Percentiles rank a stretch among this genome's conserved stretches.
Evolutionary conservation across 1,140 invertebrate species (phyloP).

Genomic region (Lepidostoma basale): DNA sequence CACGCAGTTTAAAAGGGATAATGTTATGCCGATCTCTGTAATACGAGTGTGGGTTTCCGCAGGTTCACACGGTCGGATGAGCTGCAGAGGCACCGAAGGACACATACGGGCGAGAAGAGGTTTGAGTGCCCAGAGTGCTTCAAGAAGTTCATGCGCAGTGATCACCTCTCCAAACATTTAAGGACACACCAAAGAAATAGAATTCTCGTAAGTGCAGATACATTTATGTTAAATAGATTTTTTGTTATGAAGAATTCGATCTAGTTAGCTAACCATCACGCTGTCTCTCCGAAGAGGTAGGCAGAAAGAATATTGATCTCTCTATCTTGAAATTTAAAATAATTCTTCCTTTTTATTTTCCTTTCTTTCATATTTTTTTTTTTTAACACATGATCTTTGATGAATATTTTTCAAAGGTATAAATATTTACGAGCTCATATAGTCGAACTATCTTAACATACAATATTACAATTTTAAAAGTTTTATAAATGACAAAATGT

Average conservation of each 20-base stretch:
- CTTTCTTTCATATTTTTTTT: not conserved
- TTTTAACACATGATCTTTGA: too few species aligned
- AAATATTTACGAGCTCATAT: too few species aligned
- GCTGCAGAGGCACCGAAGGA: slow-evolving; percentile 86
- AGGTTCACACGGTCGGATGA: slow-evolving; percentile 96
- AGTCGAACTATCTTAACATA: too few species aligned
- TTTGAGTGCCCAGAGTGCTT: slow-evolving; percentile 84
- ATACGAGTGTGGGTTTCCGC: not conserved
- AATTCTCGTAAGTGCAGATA: slow-evolving; percentile 64
- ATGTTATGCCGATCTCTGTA: not conserved
- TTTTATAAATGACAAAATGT: too few species aligned
- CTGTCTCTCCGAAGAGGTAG: too few species aligned
- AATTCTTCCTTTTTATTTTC: not conserved
- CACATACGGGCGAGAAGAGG: slow-evolving; percentile 88
- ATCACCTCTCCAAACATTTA: slow-evolving; percentile 87
- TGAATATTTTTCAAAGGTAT: too few species aligned
- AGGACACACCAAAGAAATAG: slow-evolving; percentile 82
- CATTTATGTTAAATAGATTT: not conserved
- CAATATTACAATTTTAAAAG: too few species aligned
- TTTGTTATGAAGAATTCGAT: too few species aligned
- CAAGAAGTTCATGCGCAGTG: slow-evolving; percentile 88
- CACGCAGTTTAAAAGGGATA: too few species aligned
- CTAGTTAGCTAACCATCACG: too few species aligned
- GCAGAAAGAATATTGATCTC: too few species aligned
- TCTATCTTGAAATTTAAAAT: too few species aligned